Base-by-base conservation (phyloP, 2,888 invertebrate species). In the Heliconius erato region DNA sequence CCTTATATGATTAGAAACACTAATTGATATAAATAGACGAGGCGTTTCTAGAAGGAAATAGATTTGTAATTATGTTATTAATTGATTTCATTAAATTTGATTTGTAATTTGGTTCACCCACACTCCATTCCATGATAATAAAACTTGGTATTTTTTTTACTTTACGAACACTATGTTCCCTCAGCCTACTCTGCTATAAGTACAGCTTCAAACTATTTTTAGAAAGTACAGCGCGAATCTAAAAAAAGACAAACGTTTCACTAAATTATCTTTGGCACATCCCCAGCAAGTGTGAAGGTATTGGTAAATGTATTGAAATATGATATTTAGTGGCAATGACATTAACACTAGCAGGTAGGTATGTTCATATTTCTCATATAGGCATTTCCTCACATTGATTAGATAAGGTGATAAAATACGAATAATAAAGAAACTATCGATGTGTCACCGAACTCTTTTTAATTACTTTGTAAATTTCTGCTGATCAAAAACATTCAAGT, bases 21-120 rank as follows among this genome's bases (percentile, higher is more conserved):
- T 0, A 44, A 72, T 26, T 23, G 4, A 19, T 74, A 74, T 28
- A 26, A 28, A 49, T 32, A 28, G 11, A 74, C 28, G 23, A 23
- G 74, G 32, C 5, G 54, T 32, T 72, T 74, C 74, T 59, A 74
- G 74, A 74, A 74, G 16, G 14, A 59, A 74, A n/a, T 54, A 32
- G 11, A 59, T 35, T 74, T 6, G n/a, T 49, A n/a, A 59, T 59
- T 59, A 59, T 59, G 23, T 19, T 54, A 54, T 19, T 19, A 54
- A 54, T 5, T 54, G 11, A 59, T 59, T 23, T 59, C 3, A 23
- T 9, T n/a, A 59, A n/a, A 54, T 19, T 54, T 54, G 16, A 54
- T 54, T 54, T 19, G 54, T 19, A 19, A 54, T 54, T 54, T 54
- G 7, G 54, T 54, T 54, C 19, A 54, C 54, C 7, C 19, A 19